Percentiles rank a stretch among this genome's conserved stretches.
phyloP scores from a whole-genome alignment of 1,140 invertebrate genomes.

The Centruroides vittatus region DNA sequence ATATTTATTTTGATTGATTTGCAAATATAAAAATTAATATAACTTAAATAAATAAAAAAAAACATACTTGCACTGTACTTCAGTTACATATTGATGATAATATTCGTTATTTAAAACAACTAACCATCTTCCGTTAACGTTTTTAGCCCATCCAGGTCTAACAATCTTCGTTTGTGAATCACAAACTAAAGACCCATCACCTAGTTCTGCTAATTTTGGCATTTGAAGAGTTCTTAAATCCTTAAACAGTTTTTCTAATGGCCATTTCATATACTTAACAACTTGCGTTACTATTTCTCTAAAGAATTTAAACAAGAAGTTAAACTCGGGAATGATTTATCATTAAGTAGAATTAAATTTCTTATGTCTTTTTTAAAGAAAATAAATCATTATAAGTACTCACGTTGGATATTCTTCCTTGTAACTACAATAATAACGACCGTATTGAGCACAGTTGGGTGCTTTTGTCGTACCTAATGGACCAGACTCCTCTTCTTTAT shows the following conservation, averaged over 20 bases:
- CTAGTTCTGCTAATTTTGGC: slow-evolving; percentile 19
- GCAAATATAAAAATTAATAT: too few relatives aligned
- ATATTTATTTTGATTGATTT: too few relatives aligned
- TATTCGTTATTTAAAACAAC: slow-evolving; percentile 22
- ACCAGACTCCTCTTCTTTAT: slow-evolving; percentile 11
- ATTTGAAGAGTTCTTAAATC: slow-evolving; percentile 17
- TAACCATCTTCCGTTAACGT: slow-evolving; percentile 22
- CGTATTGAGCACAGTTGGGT: slow-evolving; percentile 17
- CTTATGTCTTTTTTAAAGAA: too few relatives aligned
- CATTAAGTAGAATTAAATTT: too few relatives aligned
- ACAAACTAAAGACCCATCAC: slow-evolving; percentile 19
- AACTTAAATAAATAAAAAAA: neutral
- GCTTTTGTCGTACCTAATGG: slow-evolving; percentile 16
- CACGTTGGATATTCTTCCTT: slow-evolving; percentile 21
- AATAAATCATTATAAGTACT: neutral
- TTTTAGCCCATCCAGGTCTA: slow-evolving; percentile 21
- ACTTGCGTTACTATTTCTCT: slow-evolving; percentile 15
- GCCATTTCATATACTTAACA: slow-evolving; percentile 22
- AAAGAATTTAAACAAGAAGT: neutral
- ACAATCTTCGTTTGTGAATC: slow-evolving; percentile 22
- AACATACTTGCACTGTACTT: slow-evolving; percentile 20
- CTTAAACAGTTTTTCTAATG: slow-evolving; percentile 21
- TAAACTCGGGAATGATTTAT: too few relatives aligned
- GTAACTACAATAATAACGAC: slow-evolving; percentile 19
- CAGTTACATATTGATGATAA: slow-evolving; percentile 22